Percentiles rank a stretch among this genome's conserved stretches.
phyloP scores from a whole-genome alignment of 2,797 vertebrate species.

The Carcharodon carcharias region DNA sequence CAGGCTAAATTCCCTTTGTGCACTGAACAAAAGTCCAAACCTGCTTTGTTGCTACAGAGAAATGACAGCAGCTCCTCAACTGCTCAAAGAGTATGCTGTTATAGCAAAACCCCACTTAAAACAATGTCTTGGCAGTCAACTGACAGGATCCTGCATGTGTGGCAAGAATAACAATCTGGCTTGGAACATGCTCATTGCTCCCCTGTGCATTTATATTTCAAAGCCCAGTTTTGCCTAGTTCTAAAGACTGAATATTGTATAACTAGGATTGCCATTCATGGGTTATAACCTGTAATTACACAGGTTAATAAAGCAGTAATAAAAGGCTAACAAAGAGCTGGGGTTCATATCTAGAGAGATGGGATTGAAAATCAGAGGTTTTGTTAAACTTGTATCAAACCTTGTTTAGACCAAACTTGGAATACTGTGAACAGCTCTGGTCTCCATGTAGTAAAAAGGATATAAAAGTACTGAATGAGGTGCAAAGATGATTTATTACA shows the following conservation, averaged over 20 bases:
- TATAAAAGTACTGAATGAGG: background rate
- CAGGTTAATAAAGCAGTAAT: background rate
- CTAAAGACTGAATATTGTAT: background rate
- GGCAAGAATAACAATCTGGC: background rate
- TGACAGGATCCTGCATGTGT: background rate
- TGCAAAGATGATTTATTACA: background rate
- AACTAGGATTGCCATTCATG: background rate
- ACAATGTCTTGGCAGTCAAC: background rate
- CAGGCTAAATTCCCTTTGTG: constrained; percentile 2
- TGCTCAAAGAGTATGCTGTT: background rate
- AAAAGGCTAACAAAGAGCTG: background rate
- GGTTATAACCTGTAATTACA: background rate
- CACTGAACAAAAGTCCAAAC: background rate
- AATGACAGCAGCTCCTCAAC: background rate
- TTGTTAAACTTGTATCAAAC: background rate
- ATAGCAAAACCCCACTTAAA: background rate
- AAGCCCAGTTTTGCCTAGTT: background rate
- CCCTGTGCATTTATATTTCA: background rate
- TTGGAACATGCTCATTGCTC: background rate
- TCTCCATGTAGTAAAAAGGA: background rate
- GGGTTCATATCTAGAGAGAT: background rate
- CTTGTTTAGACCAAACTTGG: background rate
- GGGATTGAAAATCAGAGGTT: background rate
- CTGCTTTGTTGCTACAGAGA: background rate
- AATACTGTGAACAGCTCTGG: background rate